Evolutionary conservation across 2,888 invertebrate species (phyloP).

Genomic region (Idaea aversata): DNA sequence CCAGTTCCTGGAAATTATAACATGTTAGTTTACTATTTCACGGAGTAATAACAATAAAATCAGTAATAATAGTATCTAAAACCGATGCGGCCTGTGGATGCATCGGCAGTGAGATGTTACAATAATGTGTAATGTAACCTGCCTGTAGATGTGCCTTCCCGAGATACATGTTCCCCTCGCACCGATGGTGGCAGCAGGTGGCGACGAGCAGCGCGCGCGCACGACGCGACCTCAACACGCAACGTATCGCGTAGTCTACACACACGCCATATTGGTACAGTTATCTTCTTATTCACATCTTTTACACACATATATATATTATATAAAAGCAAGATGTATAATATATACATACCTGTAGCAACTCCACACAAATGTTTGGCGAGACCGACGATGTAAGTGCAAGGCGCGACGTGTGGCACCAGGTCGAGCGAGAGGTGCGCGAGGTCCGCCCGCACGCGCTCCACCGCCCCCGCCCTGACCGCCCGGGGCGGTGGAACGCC

Average conservation of each 20-base stretch:
- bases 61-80: no score
- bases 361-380: conserved; percentile 95
- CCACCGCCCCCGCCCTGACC: neutral
- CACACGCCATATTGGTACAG: neutral
- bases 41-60: no score
- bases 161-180: conserved; percentile 85
- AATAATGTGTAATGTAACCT: conserved; percentile 17
- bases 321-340: conserved; percentile 11
- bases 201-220: conserved; percentile 86
- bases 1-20: conserved; percentile 64
- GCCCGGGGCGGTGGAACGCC: neutral
- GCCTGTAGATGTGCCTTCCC: conserved; percentile 43
- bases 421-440: conserved; percentile 84
- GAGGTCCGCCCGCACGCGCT: conserved; percentile 89
- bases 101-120: neutral
- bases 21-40: neutral
- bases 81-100: no score
- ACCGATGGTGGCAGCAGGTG: conserved; percentile 95
- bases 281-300: neutral
- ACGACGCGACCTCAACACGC: conserved; percentile 73
- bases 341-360: conserved; percentile 86
- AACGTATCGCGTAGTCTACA: conserved; percentile 86
- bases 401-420: conserved; percentile 41
- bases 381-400: conserved; percentile 83
- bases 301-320: neutral